These are phyloP conservation scores for Ictalurus punctatus DNA, from an alignment of 2,113 vertebrate genomes.

Conservation along the genomic window DNA sequence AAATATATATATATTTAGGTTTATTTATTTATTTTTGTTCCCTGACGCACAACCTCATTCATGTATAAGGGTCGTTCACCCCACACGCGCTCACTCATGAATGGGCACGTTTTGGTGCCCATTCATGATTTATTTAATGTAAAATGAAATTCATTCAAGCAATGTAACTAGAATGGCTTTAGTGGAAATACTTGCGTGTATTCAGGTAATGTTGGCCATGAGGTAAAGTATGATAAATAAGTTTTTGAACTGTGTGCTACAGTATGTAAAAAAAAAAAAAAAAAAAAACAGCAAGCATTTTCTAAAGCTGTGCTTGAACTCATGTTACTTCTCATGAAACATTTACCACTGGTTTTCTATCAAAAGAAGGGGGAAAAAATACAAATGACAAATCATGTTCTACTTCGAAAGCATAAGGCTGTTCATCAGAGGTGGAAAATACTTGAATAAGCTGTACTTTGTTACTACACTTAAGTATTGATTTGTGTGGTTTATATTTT, in stretches of 20 bases:
- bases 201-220: neutral
- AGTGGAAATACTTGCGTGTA: neutral
- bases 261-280: too few species aligned
- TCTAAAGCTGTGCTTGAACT: neutral
- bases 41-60: conserved; percentile 57
- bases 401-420: neutral
- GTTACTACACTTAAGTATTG: neutral
- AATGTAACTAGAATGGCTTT: neutral
- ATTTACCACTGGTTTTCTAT: neutral
- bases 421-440: neutral
- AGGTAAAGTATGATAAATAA: neutral
- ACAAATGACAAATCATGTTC: too few species aligned
- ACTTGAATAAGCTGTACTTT: neutral
- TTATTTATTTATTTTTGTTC: neutral
- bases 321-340: neutral
- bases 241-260: too few species aligned
- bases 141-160: neutral
- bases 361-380: neutral
- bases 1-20: too few species aligned
- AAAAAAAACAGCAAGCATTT: neutral
- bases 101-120: conserved; percentile 28
- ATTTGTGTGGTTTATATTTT: neutral
- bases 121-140: conserved; percentile 56
- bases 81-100: conserved; percentile 60
- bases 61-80: conserved; percentile 29